Evolutionary conservation across 2,113 vertebrate species (phyloP), one percentile per base, ranked within the genome.

Genomic region (Rhodinocichla rosea): DNA sequence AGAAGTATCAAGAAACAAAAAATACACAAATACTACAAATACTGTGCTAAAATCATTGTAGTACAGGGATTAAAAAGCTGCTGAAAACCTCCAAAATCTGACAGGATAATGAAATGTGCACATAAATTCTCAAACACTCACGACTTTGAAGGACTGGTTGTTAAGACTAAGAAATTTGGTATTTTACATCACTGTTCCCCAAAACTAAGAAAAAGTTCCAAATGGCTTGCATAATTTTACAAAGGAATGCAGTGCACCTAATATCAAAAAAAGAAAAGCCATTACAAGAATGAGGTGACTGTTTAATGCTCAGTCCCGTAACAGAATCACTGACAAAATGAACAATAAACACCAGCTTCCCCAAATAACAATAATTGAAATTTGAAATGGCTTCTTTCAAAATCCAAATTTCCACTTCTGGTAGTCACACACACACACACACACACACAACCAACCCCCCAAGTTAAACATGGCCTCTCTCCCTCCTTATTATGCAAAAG

Each of bases 371-470:
- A 2, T 11, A 65, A 49, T 11, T 57, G 40, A 49, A 76, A 70
- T 57, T 7, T 83, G 24, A 67, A 95, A 78, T 24, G 5, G 11
- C 35, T 62, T 70, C 42, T 57, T 89, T 74, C 16, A 10, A 83
- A 91, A 89, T 67, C 6, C 8, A 15, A 15, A 69, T 62, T 80
- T 21, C 16, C 21, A 65, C 7, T 78, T 75, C 26, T 45, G n/a
- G 32, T 63, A 71, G 60, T 47, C 28, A 53, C 27, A 63, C 17
- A 82, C 11, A 40, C 11, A 27, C 28, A 53, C 27, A 63, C 17
- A 82, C 11, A 40, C 11, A 27, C 7, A 50, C 2, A 37, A 2
- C 7, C 8, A 2, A 4, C 26, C 2, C 5, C 2, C 7, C 30
- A 37, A 68, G 56, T 70, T 67, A 70, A 55, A 56, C 19, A 13